Base-by-base conservation (phyloP, 2,888 invertebrate species). In the Latrodectus elegans region DNA sequence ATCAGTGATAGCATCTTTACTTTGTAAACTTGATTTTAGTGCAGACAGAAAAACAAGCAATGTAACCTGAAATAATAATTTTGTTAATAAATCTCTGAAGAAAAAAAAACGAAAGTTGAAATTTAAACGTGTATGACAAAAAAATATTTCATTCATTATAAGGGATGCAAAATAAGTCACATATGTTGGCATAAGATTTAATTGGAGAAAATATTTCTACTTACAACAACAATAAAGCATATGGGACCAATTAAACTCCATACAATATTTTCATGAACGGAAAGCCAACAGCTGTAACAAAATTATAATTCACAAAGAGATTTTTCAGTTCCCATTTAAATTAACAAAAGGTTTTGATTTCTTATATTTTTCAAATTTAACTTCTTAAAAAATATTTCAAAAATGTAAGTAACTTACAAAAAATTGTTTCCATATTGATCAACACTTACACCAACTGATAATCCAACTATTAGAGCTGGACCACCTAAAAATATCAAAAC, bases 171-270 rank as follows among this genome's bases (percentile, higher is more conserved):
- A 38, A 6, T 38, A 38, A 38, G 6, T 38, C 6, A 38, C 38
- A 38, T 38, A 38, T 38, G 6, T 38, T 38, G 38, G 38, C 38
- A 38, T 38, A 60, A 60, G n/a, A 60, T 60, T 55, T 14, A 14
- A 55, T 55, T 11, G 12, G n/a, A 60, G 60, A 11, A 60, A 60
- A 60, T 12, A 60, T 60, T 15, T n/a, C 51, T 82, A 84, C 88
- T 38, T 84, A 88, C 88, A 22, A 95, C 92, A 0, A 96, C 96
- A 91, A 96, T 94, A 84, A 95, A 94, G 52, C 95, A 96, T 51
- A 97, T 95, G 10, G 98, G 98, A 4, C 97, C 96, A 90, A 98
- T 96, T 91, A 98, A 94, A 93, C 97, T 96, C 98, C 98, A 99
- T 72, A 98, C 96, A 22, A 98, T 96, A 38, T 96, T 95, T 92